These are phyloP conservation scores for Arion vulgaris DNA, from an alignment of 1,140 invertebrate species.

Conservation along the genomic window DNA sequence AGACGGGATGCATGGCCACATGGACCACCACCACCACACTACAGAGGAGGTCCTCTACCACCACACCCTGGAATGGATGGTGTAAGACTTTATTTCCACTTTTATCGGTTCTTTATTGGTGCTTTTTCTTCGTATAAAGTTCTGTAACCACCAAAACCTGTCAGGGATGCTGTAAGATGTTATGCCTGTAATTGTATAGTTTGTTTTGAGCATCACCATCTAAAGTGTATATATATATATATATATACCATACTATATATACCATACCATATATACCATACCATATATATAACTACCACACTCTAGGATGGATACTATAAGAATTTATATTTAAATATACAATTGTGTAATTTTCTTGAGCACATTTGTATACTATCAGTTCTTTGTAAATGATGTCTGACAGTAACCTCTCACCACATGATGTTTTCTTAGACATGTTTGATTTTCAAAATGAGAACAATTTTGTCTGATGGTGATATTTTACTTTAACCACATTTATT, in stretches of 20 bases:
- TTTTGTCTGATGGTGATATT: slow-evolving; percentile 10
- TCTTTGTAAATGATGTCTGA: neutral
- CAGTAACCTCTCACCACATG: neutral
- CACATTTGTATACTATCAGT: no score
- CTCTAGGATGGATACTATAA: no score
- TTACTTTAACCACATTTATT: no score
- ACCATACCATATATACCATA: no score
- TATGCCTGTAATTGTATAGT: no score
- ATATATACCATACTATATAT: no score
- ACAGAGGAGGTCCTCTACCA: slow-evolving; percentile 58
- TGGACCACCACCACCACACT: slow-evolving; percentile 59
- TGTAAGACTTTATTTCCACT: slow-evolving; percentile 43
- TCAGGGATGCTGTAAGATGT: no score
- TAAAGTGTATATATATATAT: no score
- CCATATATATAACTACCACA: no score
- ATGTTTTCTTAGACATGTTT: slow-evolving; percentile 28
- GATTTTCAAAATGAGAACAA: neutral
- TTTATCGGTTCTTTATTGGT: neutral
- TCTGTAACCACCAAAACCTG: neutral
- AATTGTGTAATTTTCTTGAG: no score
- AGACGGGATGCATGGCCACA: slow-evolving; percentile 65
- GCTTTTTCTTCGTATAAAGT: neutral
- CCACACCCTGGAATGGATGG: slow-evolving; percentile 65
- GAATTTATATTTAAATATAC: no score
- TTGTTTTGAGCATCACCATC: no score